Evolutionary conservation across 2,113 vertebrate species (phyloP).

Genomic region (Pelusios castaneus): DNA sequence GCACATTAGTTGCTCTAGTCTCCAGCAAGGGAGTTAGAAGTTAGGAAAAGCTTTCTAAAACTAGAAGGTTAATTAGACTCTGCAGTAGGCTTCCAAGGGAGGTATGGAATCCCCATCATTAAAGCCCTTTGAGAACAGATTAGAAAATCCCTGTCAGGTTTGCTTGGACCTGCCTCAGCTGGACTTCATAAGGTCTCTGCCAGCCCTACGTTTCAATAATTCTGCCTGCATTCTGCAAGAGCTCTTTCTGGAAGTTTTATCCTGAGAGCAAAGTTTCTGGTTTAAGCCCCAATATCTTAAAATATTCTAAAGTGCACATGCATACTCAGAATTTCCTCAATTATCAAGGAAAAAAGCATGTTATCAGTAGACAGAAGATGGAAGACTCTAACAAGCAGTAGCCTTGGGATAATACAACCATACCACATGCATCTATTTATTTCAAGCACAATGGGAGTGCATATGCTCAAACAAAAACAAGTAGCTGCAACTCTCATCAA

Average conservation of each 20-base stretch:
- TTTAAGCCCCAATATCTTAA: not conserved
- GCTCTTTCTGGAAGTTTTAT: accelerated
- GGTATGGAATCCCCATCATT: not conserved
- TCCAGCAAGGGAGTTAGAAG: not conserved
- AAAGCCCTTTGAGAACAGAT: not conserved
- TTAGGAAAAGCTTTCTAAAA: not conserved
- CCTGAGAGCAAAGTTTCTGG: not conserved
- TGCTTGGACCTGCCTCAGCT: not conserved
- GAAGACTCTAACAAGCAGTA: not conserved
- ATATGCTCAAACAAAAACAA: not conserved
- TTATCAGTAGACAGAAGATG: not conserved
- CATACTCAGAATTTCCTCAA: not conserved
- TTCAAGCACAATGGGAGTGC: not conserved
- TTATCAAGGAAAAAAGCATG: not conserved
- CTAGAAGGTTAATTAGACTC: not conserved
- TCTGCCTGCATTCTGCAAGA: not conserved
- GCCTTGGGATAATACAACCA: not conserved
- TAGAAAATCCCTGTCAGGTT: not conserved
- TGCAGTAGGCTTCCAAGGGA: not conserved
- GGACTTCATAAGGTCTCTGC: not conserved
- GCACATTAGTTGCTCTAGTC: not conserved
- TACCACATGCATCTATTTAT: not conserved
- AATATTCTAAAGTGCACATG: not conserved
- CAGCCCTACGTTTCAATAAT: not conserved
- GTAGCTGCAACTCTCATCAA: not conserved